Evolutionary conservation across 2,113 vertebrate genomes (phyloP).

Genomic region (Grallaria varia): DNA sequence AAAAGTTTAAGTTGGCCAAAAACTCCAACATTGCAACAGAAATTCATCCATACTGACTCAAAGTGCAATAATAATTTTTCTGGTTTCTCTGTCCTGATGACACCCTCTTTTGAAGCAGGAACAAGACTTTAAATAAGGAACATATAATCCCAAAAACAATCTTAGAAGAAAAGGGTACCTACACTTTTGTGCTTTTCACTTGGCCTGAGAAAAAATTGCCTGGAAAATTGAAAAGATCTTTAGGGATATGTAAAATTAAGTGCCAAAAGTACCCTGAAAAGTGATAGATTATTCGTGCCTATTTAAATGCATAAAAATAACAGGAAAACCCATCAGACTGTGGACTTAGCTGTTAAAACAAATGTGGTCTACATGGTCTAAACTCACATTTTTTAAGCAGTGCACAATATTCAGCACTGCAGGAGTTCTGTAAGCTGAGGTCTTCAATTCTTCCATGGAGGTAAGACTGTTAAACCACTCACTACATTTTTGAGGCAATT

Average conservation of each 20-base stretch:
- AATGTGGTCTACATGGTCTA: not conserved
- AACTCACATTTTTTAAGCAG: not conserved
- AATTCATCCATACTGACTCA: not conserved
- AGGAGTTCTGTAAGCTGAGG: not conserved
- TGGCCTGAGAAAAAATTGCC: not conserved
- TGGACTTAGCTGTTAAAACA: not conserved
- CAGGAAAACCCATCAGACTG: not conserved
- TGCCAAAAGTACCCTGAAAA: not conserved
- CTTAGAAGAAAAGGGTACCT: not conserved
- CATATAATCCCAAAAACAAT: not conserved
- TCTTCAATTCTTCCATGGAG: not conserved
- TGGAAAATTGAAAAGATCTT: not conserved
- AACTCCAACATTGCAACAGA: not conserved
- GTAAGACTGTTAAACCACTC: not conserved
- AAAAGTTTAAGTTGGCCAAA: not conserved
- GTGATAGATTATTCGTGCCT: not conserved
- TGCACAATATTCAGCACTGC: not conserved
- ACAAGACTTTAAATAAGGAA: not conserved
- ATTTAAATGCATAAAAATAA: not conserved
- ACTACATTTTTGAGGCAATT: not conserved
- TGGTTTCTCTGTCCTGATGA: not conserved
- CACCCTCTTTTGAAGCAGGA: not conserved
- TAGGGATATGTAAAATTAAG: not conserved
- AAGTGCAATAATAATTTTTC: not conserved
- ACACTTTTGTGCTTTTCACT: rapidly evolving